Evolutionary conservation across 1,140 invertebrate species (phyloP).

Genomic region (Lasioglossum baleicum): DNA sequence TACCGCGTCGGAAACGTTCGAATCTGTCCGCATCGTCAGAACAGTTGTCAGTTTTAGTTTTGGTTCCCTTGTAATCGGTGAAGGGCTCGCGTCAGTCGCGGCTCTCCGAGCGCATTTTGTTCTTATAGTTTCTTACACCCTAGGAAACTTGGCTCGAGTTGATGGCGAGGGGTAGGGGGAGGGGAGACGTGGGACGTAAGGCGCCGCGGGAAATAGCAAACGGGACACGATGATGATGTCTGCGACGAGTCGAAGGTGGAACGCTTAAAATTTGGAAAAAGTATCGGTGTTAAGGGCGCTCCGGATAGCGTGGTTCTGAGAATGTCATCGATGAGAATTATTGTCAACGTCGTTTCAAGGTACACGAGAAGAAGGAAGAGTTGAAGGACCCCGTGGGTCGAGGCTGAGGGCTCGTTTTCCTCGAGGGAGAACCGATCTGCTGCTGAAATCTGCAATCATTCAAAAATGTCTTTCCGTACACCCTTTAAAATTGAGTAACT

Average conservation of each 20-base stretch:
- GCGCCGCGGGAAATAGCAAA: neutral
- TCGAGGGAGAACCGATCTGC: too few species aligned
- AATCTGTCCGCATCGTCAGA: conserved; percentile 10
- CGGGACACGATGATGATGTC: neutral
- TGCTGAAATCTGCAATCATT: too few species aligned
- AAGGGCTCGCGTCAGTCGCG: conserved; percentile 21
- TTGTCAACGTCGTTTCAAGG: conserved; percentile 39
- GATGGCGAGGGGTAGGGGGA: too few species aligned
- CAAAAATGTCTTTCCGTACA: too few species aligned
- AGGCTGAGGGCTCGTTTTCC: too few species aligned
- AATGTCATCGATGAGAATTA: conserved; percentile 40
- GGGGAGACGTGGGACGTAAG: neutral
- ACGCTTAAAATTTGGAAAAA: neutral
- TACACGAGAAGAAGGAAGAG: conserved; percentile 13
- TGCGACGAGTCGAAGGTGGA: conserved; percentile 10
- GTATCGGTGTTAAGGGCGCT: conserved; percentile 18
- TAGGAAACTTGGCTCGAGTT: neutral
- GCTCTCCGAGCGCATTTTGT: conserved; percentile 1
- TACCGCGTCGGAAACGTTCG: conserved; percentile 14
- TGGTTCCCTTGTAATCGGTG: conserved; percentile 23
- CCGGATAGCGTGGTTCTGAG: conserved; percentile 45
- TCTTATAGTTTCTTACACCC: conserved; percentile 4
- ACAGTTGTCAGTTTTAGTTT: conserved; percentile 21
- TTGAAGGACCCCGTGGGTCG: neutral
- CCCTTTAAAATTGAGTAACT: too few species aligned